These are phyloP conservation scores for Bombus waltoni DNA, from an alignment of 1,140 invertebrate species.

Conservation along the genomic window DNA sequence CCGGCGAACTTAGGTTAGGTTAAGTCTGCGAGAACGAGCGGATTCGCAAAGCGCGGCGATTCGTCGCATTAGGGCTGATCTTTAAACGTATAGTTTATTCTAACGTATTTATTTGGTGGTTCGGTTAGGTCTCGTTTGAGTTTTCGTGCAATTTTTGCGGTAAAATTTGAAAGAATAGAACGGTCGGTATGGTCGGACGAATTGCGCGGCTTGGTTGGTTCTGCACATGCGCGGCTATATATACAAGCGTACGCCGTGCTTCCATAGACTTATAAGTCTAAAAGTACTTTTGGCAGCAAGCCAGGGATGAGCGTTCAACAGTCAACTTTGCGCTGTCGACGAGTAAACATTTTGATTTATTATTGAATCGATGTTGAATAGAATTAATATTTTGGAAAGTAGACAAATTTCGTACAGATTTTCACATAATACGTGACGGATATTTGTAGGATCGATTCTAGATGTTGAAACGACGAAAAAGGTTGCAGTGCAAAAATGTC, in stretches of 20 bases:
- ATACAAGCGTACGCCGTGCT: not conserved
- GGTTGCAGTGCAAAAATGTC: too few species aligned
- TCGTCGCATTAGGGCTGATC: not conserved
- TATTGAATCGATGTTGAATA: not conserved
- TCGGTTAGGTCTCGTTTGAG: not conserved
- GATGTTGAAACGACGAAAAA: too few species aligned
- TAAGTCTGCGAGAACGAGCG: not conserved
- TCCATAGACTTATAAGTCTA: too few species aligned
- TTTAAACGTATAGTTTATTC: not conserved
- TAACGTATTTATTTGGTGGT: not conserved
- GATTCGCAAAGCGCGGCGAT: not conserved
- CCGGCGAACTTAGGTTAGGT: slow-evolving; percentile 18
- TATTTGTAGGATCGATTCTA: too few species aligned
- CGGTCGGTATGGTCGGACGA: accelerated
- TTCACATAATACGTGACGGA: too few species aligned
- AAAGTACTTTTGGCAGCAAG: too few species aligned
- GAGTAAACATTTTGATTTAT: not conserved
- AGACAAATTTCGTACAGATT: too few species aligned
- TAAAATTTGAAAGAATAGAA: not conserved
- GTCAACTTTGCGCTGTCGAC: not conserved
- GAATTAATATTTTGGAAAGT: not conserved
- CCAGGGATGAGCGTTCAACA: not conserved
- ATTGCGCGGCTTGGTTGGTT: not conserved
- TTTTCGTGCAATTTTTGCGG: not conserved
- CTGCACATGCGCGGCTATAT: not conserved